Percentiles rank a stretch among this genome's conserved stretches.
phyloP scores from a whole-genome alignment of 2,113 vertebrate species.

The Rhinichthys klamathensis region DNA sequence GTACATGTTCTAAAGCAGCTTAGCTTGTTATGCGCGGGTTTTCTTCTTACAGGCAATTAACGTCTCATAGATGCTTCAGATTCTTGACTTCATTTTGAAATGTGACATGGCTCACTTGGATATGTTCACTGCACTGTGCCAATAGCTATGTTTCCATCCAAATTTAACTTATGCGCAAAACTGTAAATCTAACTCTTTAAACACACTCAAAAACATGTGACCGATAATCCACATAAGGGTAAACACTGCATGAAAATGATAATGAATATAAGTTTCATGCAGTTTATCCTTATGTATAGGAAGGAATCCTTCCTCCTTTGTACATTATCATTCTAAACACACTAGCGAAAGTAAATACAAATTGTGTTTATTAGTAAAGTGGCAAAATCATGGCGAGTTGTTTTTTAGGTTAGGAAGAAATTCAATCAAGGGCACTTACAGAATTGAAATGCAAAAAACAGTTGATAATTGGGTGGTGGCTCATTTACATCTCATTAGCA shows the following conservation, averaged over 20 bases:
- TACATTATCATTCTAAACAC: not conserved
- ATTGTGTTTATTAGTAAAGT: not conserved
- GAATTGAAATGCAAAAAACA: conserved; percentile 25
- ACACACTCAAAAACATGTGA: too few species aligned
- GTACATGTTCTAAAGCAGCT: not conserved
- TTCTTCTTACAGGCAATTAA: conserved; percentile 1
- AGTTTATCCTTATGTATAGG: too few species aligned
- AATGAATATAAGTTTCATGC: too few species aligned
- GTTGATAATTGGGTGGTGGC: conserved; percentile 13
- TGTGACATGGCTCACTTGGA: not conserved
- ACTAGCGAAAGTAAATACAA: not conserved
- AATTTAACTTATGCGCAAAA: too few species aligned
- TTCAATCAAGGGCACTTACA: conserved; percentile 22
- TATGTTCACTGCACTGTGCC: not conserved
- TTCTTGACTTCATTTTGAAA: conserved; percentile 11
- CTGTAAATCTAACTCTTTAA: too few species aligned
- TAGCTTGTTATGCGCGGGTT: not conserved
- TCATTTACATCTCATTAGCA: conserved; percentile 24
- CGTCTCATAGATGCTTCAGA: not conserved
- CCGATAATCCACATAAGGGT: too few species aligned
- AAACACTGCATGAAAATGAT: too few species aligned
- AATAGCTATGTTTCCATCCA: too few species aligned
- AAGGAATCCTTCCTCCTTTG: not conserved
- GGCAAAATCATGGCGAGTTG: conserved; percentile 4
- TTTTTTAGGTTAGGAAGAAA: conserved; percentile 7